Percentiles rank a stretch among this genome's conserved stretches.
Conservation (phyloP, 92 coral and sea anemone genomes). For the Muricea muricata region DNA sequence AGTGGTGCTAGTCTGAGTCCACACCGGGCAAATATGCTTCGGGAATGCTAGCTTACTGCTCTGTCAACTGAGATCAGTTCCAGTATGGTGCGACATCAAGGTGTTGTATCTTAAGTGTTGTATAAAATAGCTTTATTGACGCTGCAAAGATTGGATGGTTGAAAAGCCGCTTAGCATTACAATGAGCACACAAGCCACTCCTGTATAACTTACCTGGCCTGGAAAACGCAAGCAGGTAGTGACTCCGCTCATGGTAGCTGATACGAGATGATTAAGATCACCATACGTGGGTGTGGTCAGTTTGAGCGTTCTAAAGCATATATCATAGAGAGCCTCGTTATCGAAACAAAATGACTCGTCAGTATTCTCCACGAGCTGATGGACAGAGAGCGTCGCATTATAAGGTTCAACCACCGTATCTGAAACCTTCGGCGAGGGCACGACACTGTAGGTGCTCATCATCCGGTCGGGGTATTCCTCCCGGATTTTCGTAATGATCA, state of each 20-base stretch:
- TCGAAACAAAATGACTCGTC: constrained; percentile 86
- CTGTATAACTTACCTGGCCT: constrained; percentile 86
- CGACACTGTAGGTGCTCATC: constrained; percentile 87
- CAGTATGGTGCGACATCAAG: too few relatives aligned
- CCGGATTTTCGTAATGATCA: constrained; percentile 89
- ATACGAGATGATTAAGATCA: constrained; percentile 86
- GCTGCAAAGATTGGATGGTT: too few relatives aligned
- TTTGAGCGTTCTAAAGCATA: constrained; percentile 88
- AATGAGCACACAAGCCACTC: too few relatives aligned
- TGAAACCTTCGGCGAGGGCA: constrained; percentile 78
- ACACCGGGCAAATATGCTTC: neutral
- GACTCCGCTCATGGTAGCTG: constrained; percentile 95
- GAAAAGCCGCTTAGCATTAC: too few relatives aligned
- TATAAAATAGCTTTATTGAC: too few relatives aligned
- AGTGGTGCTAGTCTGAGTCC: neutral
- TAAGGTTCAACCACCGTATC: constrained; percentile 91
- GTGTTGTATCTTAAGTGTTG: too few relatives aligned
- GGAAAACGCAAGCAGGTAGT: constrained; percentile 88
- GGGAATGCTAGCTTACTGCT: too few relatives aligned
- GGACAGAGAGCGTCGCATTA: constrained; percentile 85
- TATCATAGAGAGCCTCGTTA: constrained; percentile 92
- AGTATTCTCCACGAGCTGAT: constrained; percentile 83
- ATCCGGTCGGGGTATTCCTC: constrained; percentile 97
- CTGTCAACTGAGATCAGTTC: too few relatives aligned
- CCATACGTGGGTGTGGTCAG: constrained; percentile 85